Conservation (phyloP, 1,140 invertebrate species). For the Bombus cullumanus region DNA sequence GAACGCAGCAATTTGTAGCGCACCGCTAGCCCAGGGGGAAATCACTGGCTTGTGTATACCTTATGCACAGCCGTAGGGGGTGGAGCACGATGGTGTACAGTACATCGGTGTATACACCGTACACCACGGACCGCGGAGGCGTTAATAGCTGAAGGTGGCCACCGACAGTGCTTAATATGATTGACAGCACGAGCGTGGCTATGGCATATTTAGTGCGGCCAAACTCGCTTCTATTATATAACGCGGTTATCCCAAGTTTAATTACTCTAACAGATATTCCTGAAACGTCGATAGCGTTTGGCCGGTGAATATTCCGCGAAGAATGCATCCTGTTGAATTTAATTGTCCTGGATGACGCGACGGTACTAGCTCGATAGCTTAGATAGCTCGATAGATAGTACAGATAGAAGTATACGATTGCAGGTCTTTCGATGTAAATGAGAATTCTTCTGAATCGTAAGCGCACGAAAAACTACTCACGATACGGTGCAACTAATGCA, state of each 20-base stretch:
- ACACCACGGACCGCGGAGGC: constrained; percentile 33
- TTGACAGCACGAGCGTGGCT: constrained; percentile 63
- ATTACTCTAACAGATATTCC: constrained; percentile 39
- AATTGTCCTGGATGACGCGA: too few relatives aligned
- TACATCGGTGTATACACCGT: background rate
- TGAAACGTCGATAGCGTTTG: background rate
- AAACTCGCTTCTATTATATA: constrained; percentile 27
- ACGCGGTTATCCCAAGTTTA: constrained; percentile 42
- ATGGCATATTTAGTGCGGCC: constrained; percentile 19
- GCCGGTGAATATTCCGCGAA: background rate
- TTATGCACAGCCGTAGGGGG: constrained; percentile 15
- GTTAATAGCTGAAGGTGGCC: constrained; percentile 67
- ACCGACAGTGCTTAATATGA: constrained; percentile 66
- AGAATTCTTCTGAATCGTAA: too few relatives aligned
- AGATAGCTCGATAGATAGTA: too few relatives aligned
- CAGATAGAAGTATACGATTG: too few relatives aligned
- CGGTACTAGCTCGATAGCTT: too few relatives aligned
- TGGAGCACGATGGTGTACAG: background rate
- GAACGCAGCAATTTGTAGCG: constrained; percentile 65
- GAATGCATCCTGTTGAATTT: background rate
- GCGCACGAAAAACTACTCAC: too few relatives aligned
- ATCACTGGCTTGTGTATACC: constrained; percentile 64
- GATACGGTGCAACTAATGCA: too few relatives aligned
- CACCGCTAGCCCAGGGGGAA: constrained; percentile 69
- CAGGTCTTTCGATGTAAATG: too few relatives aligned